These are phyloP conservation scores for Drosophila littoralis DNA, from an alignment of 1,140 invertebrate genomes.

Conservation along the genomic window DNA sequence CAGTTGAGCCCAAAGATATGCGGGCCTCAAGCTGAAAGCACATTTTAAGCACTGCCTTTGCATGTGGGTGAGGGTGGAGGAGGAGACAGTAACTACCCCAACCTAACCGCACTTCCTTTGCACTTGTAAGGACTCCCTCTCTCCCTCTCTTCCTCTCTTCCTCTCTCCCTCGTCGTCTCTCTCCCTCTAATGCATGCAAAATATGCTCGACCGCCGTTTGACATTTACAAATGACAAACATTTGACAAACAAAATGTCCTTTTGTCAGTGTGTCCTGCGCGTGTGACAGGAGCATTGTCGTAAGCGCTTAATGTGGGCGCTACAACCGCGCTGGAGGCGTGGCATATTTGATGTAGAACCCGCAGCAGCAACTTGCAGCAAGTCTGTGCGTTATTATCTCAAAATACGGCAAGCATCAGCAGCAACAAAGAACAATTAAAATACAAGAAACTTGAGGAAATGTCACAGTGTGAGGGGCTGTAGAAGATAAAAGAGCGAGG, in stretches of 20 bases:
- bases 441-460: constrained; percentile 15
- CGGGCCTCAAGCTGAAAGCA: constrained; percentile 68
- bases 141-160: not conserved
- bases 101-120: not conserved
- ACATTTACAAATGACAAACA: constrained; percentile 84
- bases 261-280: constrained; percentile 23
- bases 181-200: constrained; percentile 59
- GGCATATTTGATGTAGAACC: constrained; percentile 50
- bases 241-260: constrained; percentile 79
- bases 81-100: not conserved
- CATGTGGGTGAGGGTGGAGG: not conserved
- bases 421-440: constrained; percentile 49
- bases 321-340: constrained; percentile 16
- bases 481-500: constrained; percentile 19
- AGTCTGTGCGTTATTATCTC: constrained; percentile 14
- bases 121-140: constrained; percentile 15
- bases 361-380: constrained; percentile 48
- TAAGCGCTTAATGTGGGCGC: constrained; percentile 66
- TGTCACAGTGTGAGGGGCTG: constrained; percentile 1
- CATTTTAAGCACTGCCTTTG: constrained; percentile 52
- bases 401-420: constrained; percentile 25
- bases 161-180: not conserved
- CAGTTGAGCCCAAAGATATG: constrained; percentile 48
- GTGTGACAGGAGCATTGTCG: constrained; percentile 48
- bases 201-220: constrained; percentile 82